Evolutionary conservation across 2,888 invertebrate genomes (phyloP).

Genomic region (Hypsopygia costalis): DNA sequence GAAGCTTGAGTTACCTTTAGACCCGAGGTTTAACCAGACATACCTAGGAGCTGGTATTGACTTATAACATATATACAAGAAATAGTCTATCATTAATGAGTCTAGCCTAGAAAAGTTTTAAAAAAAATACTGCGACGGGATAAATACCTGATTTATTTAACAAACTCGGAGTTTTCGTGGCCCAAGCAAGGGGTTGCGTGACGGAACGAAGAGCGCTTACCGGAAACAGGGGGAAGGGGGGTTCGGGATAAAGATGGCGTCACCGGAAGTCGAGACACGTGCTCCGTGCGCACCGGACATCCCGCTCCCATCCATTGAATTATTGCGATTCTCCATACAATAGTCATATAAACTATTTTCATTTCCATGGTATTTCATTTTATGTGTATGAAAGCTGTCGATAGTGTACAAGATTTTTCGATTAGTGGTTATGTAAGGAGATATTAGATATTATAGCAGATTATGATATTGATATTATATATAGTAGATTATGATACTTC

Average conservation of each 20-base stretch:
- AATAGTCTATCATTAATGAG: too few species aligned
- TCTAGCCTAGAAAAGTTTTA: too few species aligned
- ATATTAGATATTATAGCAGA: too few species aligned
- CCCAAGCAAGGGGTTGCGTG: constrained; percentile 69
- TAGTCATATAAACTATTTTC: constrained; percentile 25
- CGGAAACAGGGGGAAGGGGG: constrained; percentile 51
- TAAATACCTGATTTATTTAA: neutral
- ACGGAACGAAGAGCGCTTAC: constrained; percentile 44
- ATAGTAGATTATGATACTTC: too few species aligned
- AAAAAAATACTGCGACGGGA: too few species aligned
- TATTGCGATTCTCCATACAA: constrained; percentile 55
- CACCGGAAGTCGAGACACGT: constrained; percentile 73
- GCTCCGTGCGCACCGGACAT: constrained; percentile 71
- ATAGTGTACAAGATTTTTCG: constrained; percentile 28
- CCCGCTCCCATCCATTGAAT: constrained; percentile 70
- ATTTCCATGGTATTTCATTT: constrained; percentile 23
- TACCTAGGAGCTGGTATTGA: too few species aligned
- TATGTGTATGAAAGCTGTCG: constrained; percentile 7
- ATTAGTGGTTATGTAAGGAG: constrained; percentile 20
- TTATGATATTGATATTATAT: too few species aligned
- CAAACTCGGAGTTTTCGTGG: constrained; percentile 30
- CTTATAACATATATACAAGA: too few species aligned
- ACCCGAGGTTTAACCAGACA: too few species aligned
- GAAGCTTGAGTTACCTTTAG: too few species aligned
- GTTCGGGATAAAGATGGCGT: constrained; percentile 71